Conservation (phyloP, 1,140 invertebrate genomes). For the Wiebesia pumilae region DNA sequence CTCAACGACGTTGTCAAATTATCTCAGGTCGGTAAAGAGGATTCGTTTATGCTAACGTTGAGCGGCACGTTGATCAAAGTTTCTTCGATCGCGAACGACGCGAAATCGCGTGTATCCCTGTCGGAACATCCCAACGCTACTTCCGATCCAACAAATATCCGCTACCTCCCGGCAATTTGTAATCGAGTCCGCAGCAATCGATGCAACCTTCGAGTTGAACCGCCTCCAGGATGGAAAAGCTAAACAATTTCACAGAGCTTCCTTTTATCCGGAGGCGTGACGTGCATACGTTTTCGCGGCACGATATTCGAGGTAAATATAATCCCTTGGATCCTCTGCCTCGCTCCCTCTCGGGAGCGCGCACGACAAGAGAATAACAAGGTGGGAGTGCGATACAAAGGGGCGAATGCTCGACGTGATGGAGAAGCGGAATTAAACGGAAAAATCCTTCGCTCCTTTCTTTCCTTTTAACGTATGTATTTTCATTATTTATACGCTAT, state of each 20-base stretch:
- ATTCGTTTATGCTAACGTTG: too few relatives aligned
- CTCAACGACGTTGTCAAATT: neutral
- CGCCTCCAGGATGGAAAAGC: neutral
- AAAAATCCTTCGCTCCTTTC: neutral
- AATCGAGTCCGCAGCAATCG: neutral
- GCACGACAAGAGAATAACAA: neutral
- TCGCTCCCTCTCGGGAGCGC: neutral
- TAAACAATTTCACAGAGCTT: neutral
- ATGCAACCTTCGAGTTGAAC: neutral
- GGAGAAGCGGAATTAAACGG: constrained; percentile 9
- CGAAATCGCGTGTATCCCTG: neutral
- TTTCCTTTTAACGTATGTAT: neutral
- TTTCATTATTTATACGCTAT: constrained; percentile 24
- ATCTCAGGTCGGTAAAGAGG: neutral
- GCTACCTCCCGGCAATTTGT: neutral
- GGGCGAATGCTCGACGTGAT: neutral
- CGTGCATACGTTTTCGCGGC: neutral
- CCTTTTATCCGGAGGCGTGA: neutral
- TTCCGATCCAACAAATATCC: neutral
- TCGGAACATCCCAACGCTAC: too few relatives aligned
- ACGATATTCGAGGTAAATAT: constrained; percentile 34
- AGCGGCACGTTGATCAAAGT: neutral
- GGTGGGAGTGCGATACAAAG: neutral
- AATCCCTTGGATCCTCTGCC: neutral
- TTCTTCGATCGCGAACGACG: neutral